Conservation (phyloP, 1,140 invertebrate genomes). For the Brachionus plicatilis region DNA sequence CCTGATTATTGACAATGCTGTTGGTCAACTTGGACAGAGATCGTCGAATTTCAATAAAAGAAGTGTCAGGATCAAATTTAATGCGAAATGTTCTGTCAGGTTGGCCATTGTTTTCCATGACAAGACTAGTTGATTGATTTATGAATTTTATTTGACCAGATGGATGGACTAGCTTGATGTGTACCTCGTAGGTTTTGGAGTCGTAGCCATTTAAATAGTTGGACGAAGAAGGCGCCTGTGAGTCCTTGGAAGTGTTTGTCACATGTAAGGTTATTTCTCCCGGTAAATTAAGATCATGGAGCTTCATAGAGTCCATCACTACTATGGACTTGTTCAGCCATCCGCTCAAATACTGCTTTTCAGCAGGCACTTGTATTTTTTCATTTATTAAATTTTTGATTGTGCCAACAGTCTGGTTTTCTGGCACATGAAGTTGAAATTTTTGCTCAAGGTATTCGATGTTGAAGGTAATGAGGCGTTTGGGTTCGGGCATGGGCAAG, state of each 20-base stretch:
- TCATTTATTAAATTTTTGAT: slow-evolving; percentile 16
- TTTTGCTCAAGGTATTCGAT: slow-evolving; percentile 14
- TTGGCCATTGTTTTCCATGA: not conserved
- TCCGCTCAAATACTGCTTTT: not conserved
- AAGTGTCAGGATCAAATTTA: not conserved
- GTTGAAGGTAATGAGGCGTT: slow-evolving; percentile 10
- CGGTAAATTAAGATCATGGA: slow-evolving; percentile 8
- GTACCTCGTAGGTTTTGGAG: slow-evolving; percentile 8
- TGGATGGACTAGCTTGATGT: not conserved
- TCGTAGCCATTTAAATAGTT: not conserved
- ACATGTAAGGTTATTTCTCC: not conserved
- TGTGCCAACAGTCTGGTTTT: not conserved
- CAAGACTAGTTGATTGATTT: not conserved
- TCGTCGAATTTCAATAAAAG: slow-evolving; percentile 15
- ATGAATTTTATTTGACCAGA: not conserved
- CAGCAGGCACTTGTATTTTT: not conserved
- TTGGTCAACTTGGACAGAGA: slow-evolving; percentile 4
- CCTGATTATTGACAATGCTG: slow-evolving; percentile 1
- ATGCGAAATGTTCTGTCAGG: not conserved
- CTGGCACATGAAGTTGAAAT: not conserved
- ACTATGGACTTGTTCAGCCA: not conserved
- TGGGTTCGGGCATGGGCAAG: not conserved
- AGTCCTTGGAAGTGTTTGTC: not conserved
- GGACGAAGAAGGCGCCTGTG: not conserved
- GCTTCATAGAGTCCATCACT: not conserved